These are phyloP conservation scores for Dendroctonus ponderosae DNA, from an alignment of 1,140 invertebrate species.

Conservation along the genomic window DNA sequence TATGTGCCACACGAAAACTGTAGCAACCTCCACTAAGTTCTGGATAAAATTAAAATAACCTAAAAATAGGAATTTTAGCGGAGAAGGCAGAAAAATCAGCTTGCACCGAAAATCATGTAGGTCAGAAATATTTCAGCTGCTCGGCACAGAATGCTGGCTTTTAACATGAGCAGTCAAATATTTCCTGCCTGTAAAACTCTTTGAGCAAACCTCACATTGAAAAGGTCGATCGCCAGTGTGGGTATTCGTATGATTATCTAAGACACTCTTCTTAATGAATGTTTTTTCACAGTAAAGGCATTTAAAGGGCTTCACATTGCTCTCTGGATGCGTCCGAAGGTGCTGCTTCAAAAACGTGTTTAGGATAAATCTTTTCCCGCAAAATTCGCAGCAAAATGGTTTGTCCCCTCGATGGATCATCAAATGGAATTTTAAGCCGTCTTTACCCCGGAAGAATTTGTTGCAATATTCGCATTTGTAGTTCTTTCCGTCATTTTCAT, in stretches of 20 bases:
- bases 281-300: constrained; percentile 55
- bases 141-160: constrained; percentile 7
- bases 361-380: constrained; percentile 25
- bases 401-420: constrained; percentile 31
- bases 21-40: no score
- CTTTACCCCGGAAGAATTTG: constrained; percentile 25
- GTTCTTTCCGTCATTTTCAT: constrained; percentile 30
- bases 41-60: no score
- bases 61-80: no score
- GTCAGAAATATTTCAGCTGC: neutral
- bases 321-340: constrained; percentile 27
- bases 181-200: constrained; percentile 62
- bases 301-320: constrained; percentile 24
- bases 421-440: constrained; percentile 28
- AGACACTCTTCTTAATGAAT: constrained; percentile 51
- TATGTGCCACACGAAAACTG: no score
- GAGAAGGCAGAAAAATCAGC: no score
- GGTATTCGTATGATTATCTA: constrained; percentile 56
- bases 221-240: constrained; percentile 53
- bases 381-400: constrained; percentile 29
- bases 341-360: constrained; percentile 30
- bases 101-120: no score
- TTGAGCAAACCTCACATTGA: constrained; percentile 52
- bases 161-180: constrained; percentile 57
- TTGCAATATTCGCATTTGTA: constrained; percentile 29